Evolutionary conservation across 35 echinoderm and acorn worm species (phyloP), one percentile per base, ranked within the genome.

Genomic region (Lytechinus pictus): DNA sequence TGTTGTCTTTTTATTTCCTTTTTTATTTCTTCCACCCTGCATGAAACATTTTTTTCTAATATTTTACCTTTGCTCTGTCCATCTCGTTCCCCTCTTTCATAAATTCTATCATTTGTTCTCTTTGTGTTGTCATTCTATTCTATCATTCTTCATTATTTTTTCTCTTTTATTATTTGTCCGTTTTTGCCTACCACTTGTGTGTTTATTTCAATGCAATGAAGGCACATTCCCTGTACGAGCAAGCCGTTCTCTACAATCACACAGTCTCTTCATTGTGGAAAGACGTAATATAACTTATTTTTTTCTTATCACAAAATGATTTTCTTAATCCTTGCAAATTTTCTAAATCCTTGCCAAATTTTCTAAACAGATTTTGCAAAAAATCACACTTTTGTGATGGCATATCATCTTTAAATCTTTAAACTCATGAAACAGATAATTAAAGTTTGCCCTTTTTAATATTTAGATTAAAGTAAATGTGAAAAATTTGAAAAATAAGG

Each of bases 281-380:
- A 90, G 88, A 90, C 16, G 88, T 90, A 90, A 90, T 90, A 90
- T 90, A 90, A 79, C 16, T 79, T 27, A 3, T 79, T 79, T 24
- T 89, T 90, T 89, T 54, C 52, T 16, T 1, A 8, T 87, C 4
- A 0, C 24, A 27, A 44, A 87, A 27, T 1, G 10, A 7, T 2
- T n/a, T 8, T n/a, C 24, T 27, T n/a, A 27, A 10, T 87, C 8
- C 86, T 87, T 51, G 16, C 33, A 44, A 44, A 44, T 44, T 44
- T 44, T 44, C 33, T 44, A 44, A 44, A 44, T 44, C 33, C 33
- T 44, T 44, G 2, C 33, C 33, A 44, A n/a, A 44, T 44, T 44
- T 44, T 44, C 33, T 44, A 2, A 44, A 44, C 33, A 44, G 2
- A 44, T 44, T 44, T 44, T 44, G 33, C 33, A 44, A 44, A 44